Percentiles rank a stretch among this genome's conserved stretches.
Conservation (phyloP, 2,113 vertebrate species). For the Uria aalge region DNA sequence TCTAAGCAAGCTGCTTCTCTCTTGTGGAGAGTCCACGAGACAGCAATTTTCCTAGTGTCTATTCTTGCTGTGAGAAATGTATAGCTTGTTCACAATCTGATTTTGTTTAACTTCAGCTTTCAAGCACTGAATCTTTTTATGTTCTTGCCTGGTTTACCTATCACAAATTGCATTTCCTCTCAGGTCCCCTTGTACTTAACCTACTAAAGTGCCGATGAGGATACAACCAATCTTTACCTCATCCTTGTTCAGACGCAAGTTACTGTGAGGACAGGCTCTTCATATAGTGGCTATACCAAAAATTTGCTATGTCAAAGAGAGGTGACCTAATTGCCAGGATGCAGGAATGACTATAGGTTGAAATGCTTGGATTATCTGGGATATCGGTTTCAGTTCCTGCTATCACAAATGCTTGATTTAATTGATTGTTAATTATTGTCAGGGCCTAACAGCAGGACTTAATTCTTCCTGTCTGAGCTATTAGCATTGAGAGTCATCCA, state of each 20-base stretch:
- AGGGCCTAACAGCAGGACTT: neutral
- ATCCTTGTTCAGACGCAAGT: neutral
- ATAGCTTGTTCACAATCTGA: neutral
- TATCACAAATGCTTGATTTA: neutral
- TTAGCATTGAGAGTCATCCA: neutral
- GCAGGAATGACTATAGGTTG: neutral
- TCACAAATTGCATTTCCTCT: neutral
- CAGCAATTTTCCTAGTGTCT: neutral
- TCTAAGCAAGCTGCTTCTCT: neutral
- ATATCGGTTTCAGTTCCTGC: neutral
- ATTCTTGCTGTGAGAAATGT: neutral
- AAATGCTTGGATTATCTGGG: neutral
- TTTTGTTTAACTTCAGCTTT: neutral
- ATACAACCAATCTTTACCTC: neutral
- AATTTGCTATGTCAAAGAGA: neutral
- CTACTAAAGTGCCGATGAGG: neutral
- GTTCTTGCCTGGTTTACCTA: neutral
- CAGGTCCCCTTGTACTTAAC: neutral
- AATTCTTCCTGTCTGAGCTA: neutral
- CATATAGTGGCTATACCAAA: neutral
- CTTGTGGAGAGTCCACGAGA: neutral
- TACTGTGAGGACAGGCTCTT: neutral
- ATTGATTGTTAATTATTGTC: neutral
- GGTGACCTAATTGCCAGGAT: neutral
- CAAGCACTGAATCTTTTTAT: neutral